Conservation (phyloP, 2,113 vertebrate species). For the Eolophus roseicapilla region DNA sequence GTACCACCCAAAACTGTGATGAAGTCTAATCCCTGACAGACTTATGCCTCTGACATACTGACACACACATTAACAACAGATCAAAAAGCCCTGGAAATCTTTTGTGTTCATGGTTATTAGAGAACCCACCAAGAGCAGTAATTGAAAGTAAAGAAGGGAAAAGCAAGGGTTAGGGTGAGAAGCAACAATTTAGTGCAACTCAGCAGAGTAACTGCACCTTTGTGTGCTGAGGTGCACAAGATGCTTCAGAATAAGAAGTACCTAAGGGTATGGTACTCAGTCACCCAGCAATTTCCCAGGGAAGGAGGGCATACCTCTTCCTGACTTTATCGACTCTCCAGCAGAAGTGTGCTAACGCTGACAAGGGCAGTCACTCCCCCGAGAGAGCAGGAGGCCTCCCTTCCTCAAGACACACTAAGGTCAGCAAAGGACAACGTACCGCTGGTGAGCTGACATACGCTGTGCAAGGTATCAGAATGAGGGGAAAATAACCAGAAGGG, state of each 20-base stretch:
- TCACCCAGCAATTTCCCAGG: neutral
- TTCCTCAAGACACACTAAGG: neutral
- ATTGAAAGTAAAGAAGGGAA: neutral
- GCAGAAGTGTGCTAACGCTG: neutral
- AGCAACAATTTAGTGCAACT: neutral
- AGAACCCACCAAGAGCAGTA: neutral
- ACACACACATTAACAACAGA: neutral
- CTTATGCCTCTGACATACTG: neutral
- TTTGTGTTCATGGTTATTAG: neutral
- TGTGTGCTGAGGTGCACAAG: neutral
- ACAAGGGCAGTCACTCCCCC: neutral
- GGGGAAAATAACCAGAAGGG: neutral
- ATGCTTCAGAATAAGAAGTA: neutral
- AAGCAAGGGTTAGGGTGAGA: neutral
- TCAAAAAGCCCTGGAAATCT: neutral
- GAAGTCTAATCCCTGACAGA: neutral
- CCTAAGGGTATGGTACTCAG: neutral
- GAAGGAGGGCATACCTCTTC: neutral
- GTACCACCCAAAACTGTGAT: neutral
- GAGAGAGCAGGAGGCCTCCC: neutral
- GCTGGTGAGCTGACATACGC: neutral
- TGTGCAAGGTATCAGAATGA: neutral
- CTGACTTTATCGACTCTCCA: neutral
- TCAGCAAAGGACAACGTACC: neutral
- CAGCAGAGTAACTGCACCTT: neutral